Conservation (phyloP, 2,113 vertebrate genomes). For the Tetrao urogallus region DNA sequence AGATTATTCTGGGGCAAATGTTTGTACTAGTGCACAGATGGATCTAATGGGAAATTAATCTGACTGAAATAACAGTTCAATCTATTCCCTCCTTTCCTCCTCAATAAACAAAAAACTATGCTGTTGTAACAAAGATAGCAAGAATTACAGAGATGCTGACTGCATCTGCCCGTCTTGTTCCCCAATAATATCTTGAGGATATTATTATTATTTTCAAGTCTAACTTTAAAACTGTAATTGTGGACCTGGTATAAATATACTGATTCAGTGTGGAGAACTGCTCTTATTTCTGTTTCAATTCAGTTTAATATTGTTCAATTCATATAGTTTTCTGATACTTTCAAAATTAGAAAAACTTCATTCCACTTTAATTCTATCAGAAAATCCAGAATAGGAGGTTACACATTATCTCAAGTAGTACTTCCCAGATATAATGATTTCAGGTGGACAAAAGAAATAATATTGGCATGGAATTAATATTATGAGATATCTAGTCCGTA, state of each 20-base stretch:
- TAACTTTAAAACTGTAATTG: not conserved
- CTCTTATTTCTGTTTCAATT: not conserved
- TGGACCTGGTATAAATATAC: not conserved
- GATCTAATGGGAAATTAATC: not conserved
- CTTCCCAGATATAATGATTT: not conserved
- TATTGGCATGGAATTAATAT: not conserved
- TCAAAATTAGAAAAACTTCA: not conserved
- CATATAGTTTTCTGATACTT: not conserved
- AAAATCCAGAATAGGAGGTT: not conserved
- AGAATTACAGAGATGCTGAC: not conserved
- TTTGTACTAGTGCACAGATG: not conserved
- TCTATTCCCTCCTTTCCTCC: not conserved
- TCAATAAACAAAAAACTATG: not conserved
- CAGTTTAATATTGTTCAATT: not conserved
- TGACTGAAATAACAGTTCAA: not conserved
- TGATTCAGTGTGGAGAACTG: not conserved
- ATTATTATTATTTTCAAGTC: not conserved
- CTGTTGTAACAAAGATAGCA: not conserved
- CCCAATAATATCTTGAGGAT: not conserved
- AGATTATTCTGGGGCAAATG: not conserved
- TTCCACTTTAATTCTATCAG: not conserved
- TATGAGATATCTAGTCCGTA: not conserved
- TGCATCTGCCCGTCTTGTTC: not conserved
- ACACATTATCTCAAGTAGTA: not conserved
- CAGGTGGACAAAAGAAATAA: not conserved